A percentile compares a stretch with the other conserved stretches of the same genome.
phyloP scores from a whole-genome alignment of 2,888 invertebrate species.

The Calephelis perditalis region DNA sequence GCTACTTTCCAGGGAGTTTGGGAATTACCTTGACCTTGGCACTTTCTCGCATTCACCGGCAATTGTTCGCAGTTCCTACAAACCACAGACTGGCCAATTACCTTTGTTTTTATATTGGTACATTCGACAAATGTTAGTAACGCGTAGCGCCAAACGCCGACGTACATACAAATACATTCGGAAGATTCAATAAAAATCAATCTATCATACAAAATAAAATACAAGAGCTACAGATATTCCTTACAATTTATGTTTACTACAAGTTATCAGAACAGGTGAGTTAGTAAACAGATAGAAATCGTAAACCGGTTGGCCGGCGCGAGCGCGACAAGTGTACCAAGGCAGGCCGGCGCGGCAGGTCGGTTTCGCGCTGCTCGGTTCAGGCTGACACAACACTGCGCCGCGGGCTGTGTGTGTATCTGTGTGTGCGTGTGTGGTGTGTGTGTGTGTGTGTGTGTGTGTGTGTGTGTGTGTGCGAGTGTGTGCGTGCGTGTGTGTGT shows the following conservation, averaged over 20 bases:
- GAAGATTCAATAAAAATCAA: too few species aligned
- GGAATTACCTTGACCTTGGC: conserved; percentile 7
- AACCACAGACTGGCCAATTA: neutral
- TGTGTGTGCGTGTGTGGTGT: too few species aligned
- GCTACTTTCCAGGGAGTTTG: conserved; percentile 3
- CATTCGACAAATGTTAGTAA: neutral
- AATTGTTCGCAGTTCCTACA: neutral
- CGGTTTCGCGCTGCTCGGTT: conserved; percentile 22
- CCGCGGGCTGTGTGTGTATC: neutral
- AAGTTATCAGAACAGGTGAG: neutral
- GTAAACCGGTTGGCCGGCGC: neutral
- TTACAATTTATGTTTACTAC: too few species aligned
- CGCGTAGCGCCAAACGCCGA: too few species aligned
- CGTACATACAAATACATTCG: too few species aligned
- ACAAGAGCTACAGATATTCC: too few species aligned
- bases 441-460: too few species aligned
- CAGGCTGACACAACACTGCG: neutral
- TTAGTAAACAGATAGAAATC: neutral
- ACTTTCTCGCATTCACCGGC: conserved; percentile 4
- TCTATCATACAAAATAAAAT: too few species aligned
- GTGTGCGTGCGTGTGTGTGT: too few species aligned
- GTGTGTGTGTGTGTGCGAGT: too few species aligned
- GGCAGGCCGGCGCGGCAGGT: conserved; percentile 32
- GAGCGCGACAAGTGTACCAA: conserved; percentile 41
- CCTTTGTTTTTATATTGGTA: neutral